Percentiles rank a stretch among this genome's conserved stretches.
These are phyloP conservation scores for Sylvilagus floridanus DNA, from an alignment of 2,797 vertebrate species.

Conservation along the genomic window DNA sequence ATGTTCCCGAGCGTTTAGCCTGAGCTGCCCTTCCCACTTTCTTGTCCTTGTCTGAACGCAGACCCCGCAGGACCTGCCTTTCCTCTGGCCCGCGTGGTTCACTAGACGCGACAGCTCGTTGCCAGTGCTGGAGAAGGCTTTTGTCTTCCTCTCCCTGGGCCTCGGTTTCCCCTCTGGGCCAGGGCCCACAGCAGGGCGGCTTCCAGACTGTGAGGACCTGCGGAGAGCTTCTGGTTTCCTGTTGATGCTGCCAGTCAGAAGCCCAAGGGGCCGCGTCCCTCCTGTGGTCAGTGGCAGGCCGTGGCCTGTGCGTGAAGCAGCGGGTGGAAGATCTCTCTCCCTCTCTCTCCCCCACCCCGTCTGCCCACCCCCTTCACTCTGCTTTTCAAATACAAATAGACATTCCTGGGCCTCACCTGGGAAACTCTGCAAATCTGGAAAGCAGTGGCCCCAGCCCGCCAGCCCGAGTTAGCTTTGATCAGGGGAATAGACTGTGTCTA, in stretches of 20 bases:
- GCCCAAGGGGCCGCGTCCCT: neutral
- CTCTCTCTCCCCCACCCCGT: no score
- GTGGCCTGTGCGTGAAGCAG: no score
- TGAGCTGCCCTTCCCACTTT: neutral
- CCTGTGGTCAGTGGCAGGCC: neutral
- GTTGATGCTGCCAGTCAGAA: neutral
- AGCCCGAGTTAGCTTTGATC: neutral
- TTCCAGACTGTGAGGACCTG: neutral
- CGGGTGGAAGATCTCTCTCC: no score
- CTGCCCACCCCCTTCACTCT: no score
- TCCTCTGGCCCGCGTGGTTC: no score
- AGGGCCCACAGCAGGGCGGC: neutral
- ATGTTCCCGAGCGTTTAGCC: neutral
- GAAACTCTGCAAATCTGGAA: neutral
- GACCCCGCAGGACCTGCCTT: no score
- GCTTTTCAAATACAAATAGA: neutral
- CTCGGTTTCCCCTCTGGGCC: slow-evolving; percentile 5
- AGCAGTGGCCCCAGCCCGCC: neutral
- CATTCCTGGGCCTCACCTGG: neutral
- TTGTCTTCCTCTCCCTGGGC: neutral
- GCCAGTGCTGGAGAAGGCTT: neutral
- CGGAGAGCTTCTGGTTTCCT: neutral
- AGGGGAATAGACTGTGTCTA: neutral
- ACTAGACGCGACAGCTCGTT: no score
- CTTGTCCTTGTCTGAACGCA: neutral